These are phyloP conservation scores for Ophthalmolycus amberensis DNA, from an alignment of 2,113 vertebrate genomes.

Conservation along the genomic window DNA sequence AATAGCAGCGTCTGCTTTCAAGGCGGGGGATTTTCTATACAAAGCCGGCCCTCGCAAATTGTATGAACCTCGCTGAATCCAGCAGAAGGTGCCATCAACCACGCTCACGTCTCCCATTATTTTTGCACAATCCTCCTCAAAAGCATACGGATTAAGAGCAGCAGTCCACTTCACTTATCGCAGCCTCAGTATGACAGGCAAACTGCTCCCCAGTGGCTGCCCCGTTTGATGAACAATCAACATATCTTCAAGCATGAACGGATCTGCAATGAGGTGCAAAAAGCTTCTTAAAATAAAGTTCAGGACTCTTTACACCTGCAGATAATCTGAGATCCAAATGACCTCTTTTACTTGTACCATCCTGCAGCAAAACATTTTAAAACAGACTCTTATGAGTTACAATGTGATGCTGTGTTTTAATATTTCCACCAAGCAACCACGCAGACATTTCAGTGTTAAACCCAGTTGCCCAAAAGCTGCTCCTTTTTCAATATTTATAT, in stretches of 20 bases:
- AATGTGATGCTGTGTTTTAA: constrained; percentile 18
- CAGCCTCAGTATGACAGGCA: not conserved
- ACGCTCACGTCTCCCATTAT: not conserved
- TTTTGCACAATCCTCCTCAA: not conserved
- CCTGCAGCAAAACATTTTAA: no score
- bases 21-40: not conserved
- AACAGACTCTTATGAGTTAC: not conserved
- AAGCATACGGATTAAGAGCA: constrained; percentile 27
- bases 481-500: constrained; percentile 65
- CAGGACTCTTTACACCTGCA: not conserved
- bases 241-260: not conserved
- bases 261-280: constrained; percentile 17
- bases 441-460: constrained; percentile 38
- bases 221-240: constrained; percentile 7
- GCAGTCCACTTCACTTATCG: not conserved
- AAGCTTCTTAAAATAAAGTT: not conserved
- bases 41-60: constrained; percentile 34
- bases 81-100: constrained; percentile 18
- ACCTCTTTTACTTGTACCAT: not conserved
- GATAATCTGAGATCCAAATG: not conserved
- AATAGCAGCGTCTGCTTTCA: constrained; percentile 13
- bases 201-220: not conserved
- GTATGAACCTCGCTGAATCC: constrained; percentile 7
- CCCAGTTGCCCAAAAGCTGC: constrained; percentile 51
- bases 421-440: constrained; percentile 28